Evolutionary conservation across 2,888 invertebrate species (phyloP).

Genomic region (Cephus pulcher): DNA sequence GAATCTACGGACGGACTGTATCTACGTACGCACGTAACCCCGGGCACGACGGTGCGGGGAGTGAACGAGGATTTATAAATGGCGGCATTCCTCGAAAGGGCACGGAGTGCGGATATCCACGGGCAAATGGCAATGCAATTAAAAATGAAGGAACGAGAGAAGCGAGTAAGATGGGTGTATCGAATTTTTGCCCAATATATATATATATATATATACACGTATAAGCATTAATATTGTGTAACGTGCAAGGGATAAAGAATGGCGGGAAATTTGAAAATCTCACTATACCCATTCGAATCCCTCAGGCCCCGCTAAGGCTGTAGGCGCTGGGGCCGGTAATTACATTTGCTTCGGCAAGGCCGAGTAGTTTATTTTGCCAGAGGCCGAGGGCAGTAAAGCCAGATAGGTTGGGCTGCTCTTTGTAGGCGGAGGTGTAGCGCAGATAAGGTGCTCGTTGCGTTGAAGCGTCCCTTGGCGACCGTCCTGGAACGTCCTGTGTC

Average conservation of each 20-base stretch:
- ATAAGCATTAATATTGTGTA: not conserved
- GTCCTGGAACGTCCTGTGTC: conserved; percentile 42
- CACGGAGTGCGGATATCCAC: not conserved
- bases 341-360: conserved; percentile 3
- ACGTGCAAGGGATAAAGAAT: not conserved
- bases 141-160: not conserved
- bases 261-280: not conserved
- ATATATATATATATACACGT: too few species aligned
- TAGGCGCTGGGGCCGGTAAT: not conserved
- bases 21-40: not conserved
- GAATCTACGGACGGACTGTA: conserved; percentile 19
- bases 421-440: conserved; percentile 52
- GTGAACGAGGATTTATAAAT: not conserved
- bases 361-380: conserved; percentile 5
- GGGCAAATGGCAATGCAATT: not conserved
- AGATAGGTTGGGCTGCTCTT: conserved; percentile 51
- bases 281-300: not conserved
- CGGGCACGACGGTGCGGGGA: not conserved
- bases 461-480: conserved; percentile 61
- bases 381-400: conserved; percentile 38
- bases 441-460: conserved; percentile 64
- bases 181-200: not conserved
- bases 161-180: not conserved
- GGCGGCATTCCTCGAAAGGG: not conserved
- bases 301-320: not conserved